A percentile compares a stretch with the other conserved stretches of the same genome.
phyloP scores from a whole-genome alignment of 2,113 vertebrate species.

The Pelusios castaneus region DNA sequence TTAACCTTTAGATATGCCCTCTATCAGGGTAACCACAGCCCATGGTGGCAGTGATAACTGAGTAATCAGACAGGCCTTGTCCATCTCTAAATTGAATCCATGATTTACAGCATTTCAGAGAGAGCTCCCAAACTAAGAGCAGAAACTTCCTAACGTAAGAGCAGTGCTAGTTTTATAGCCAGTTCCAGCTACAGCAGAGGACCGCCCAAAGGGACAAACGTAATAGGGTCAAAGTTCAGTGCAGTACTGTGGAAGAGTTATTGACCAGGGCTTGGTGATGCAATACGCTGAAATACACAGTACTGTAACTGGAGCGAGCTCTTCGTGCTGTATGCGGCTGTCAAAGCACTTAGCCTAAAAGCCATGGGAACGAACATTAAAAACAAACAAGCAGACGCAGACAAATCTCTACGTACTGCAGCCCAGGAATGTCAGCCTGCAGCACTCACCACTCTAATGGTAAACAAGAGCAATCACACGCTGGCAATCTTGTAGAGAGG shows the following conservation, averaged over 20 bases:
- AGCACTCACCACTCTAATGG: background rate
- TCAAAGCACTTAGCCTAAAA: background rate
- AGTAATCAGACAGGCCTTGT: background rate
- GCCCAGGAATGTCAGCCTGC: background rate
- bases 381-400: background rate
- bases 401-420: background rate
- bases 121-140: background rate
- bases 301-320: background rate
- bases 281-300: background rate
- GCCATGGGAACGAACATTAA: background rate
- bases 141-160: background rate
- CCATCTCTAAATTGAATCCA: background rate
- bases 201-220: background rate
- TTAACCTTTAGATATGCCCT: background rate
- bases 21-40: background rate
- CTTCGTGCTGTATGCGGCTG: background rate
- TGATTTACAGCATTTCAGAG: background rate
- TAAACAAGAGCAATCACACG: constrained; percentile 20
- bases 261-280: background rate
- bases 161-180: background rate
- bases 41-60: background rate
- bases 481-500: background rate
- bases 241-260: background rate
- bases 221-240: background rate
- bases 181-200: background rate